Evolutionary conservation across 2,888 invertebrate species (phyloP).

Genomic region (Seira musarum): DNA sequence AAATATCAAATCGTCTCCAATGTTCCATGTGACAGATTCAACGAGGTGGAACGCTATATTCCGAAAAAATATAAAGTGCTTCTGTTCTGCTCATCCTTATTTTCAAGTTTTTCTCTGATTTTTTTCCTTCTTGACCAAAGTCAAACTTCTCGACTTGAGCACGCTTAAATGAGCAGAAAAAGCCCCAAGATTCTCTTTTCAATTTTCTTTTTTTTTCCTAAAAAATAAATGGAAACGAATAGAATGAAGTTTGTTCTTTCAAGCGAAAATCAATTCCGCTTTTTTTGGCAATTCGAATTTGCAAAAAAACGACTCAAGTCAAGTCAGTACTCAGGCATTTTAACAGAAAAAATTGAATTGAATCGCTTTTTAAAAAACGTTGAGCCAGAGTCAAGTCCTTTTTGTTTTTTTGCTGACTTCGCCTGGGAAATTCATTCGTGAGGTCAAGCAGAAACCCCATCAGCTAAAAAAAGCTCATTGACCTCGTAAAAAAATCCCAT

Average conservation of each 20-base stretch:
- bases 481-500: constrained; percentile 23
- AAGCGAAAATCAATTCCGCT: no score
- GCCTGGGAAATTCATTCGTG: constrained; percentile 36
- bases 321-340: no score
- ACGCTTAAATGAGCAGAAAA: no score
- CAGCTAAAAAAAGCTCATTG: constrained; percentile 49
- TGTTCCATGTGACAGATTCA: constrained; percentile 59
- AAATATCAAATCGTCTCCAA: constrained; percentile 49
- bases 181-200: background rate
- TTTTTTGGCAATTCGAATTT: no score
- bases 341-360: no score
- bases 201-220: constrained; percentile 27
- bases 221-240: no score
- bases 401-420: no score
- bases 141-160: background rate
- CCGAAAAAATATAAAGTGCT: background rate
- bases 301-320: no score
- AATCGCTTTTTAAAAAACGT: no score
- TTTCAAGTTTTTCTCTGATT: background rate
- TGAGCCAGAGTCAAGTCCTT: no score
- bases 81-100: constrained; percentile 18
- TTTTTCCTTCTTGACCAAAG: background rate
- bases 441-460: constrained; percentile 47
- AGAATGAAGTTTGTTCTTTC: no score
- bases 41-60: constrained; percentile 50